A percentile compares a stretch with the other conserved stretches of the same genome.
These are phyloP conservation scores for Ascaphus truei DNA, from an alignment of 2,113 vertebrate genomes.

Conservation along the genomic window DNA sequence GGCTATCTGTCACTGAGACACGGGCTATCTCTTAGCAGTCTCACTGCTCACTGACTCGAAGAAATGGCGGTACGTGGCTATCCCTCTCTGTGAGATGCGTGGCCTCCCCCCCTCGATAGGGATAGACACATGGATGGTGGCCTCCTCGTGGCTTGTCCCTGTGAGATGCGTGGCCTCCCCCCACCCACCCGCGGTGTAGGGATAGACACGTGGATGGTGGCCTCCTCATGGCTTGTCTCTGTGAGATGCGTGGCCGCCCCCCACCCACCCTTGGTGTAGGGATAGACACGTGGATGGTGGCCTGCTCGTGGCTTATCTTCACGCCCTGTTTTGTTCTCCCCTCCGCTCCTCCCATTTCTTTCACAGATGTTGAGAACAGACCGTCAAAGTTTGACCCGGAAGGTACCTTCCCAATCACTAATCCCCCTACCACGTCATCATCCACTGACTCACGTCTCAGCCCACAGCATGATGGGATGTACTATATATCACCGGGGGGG, in stretches of 20 bases:
- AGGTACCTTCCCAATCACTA: constrained; percentile 62
- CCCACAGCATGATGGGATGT: constrained; percentile 64
- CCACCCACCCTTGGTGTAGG: not conserved
- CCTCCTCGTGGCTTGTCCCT: not conserved
- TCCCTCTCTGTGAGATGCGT: rapidly evolving
- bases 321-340: constrained; percentile 48
- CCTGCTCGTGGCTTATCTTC: constrained; percentile 37
- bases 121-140: too few species aligned
- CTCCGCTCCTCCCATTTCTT: constrained; percentile 40
- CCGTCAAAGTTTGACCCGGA: constrained; percentile 67
- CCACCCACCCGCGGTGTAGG: too few species aligned
- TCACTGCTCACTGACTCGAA: too few species aligned
- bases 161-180: not conserved
- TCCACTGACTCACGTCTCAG: constrained; percentile 50
- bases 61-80: too few species aligned
- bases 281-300: not conserved
- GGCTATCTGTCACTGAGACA: too few species aligned
- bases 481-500: too few species aligned
- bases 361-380: constrained; percentile 72
- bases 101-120: not conserved
- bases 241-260: too few species aligned
- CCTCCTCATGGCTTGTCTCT: not conserved
- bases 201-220: too few species aligned
- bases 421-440: not conserved
- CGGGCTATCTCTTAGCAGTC: too few species aligned